Evolutionary conservation across 2,797 vertebrate genomes (phyloP).

Genomic region (Syndactyla subalaris): DNA sequence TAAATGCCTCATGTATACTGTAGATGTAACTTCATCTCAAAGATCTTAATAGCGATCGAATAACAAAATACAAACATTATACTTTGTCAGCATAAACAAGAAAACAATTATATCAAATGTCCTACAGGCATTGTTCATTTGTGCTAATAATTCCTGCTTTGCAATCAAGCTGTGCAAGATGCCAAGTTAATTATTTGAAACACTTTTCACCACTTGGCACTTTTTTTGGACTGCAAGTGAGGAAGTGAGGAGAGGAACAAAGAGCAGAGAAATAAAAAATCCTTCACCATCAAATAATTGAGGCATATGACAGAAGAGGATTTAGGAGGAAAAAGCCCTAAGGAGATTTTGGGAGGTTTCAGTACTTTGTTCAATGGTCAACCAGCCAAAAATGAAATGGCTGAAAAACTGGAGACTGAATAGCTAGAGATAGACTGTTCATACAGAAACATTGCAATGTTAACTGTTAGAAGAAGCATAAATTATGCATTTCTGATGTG

Average conservation of each 20-base stretch:
- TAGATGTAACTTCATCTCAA: neutral
- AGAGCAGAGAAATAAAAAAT: neutral
- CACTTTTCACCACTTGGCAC: neutral
- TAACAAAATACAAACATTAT: conserved; percentile 7
- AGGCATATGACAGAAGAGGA: neutral
- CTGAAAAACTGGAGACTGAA: conserved; percentile 3
- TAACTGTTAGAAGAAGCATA: conserved; percentile 16
- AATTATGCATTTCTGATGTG: conserved; percentile 42
- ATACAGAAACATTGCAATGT: neutral
- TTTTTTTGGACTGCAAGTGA: neutral
- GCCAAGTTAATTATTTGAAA: conserved; percentile 51
- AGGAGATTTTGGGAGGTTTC: conserved; percentile 5
- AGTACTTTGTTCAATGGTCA: conserved; percentile 12
- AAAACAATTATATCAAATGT: neutral
- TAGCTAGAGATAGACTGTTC: neutral
- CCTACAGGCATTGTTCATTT: conserved; percentile 24
- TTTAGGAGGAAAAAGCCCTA: neutral
- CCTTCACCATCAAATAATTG: conserved; percentile 1
- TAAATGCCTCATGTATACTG: neutral
- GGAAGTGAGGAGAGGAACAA: neutral
- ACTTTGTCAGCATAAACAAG: conserved; percentile 29
- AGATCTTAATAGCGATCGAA: neutral
- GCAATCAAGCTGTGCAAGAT: neutral
- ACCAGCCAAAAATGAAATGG: conserved; percentile 3
- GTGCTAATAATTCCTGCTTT: conserved; percentile 19